Conservation (phyloP, 30 jellyfish, hydroid and myxozoan genomes). For the Turritopsis rubra region DNA sequence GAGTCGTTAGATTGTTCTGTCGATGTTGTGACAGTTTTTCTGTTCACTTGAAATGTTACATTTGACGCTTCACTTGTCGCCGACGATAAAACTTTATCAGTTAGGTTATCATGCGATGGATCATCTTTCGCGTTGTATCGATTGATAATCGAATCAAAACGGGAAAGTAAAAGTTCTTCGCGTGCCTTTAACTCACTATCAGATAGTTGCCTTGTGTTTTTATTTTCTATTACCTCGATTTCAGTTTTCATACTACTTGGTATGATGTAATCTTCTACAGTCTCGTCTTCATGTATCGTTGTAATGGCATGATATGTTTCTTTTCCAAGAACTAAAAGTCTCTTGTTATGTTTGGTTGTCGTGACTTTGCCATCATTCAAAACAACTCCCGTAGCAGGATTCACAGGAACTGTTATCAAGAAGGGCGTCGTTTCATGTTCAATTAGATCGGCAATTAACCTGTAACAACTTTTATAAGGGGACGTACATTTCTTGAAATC, state of each 20-base stretch:
- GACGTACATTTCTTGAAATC: conserved; percentile 9
- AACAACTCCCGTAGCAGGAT: not conserved
- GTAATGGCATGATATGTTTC: not conserved
- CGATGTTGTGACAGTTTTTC: not conserved
- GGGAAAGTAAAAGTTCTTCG: not conserved
- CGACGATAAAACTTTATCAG: not conserved
- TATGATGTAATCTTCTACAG: not conserved
- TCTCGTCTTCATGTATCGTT: conserved; percentile 17
- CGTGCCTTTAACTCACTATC: not conserved
- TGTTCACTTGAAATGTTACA: not conserved
- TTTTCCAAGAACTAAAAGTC: conserved; percentile 15
- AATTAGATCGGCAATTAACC: conserved; percentile 14
- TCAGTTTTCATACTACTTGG: not conserved
- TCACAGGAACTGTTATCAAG: conserved; percentile 16
- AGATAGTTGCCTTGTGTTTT: not conserved
- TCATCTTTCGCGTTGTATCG: not conserved
- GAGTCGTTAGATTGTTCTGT: not conserved
- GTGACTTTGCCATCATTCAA: conserved; percentile 20
- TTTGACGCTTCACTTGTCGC: not conserved
- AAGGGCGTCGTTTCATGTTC: not conserved
- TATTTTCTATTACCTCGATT: not conserved
- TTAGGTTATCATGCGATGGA: not conserved
- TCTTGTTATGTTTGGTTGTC: conserved; percentile 15
- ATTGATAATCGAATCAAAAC: not conserved
- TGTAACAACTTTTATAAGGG: conserved; percentile 19